A percentile compares a stretch with the other conserved stretches of the same genome.
phyloP scores from a whole-genome alignment of 2,113 vertebrate species.

The Pachycephala philippinensis region DNA sequence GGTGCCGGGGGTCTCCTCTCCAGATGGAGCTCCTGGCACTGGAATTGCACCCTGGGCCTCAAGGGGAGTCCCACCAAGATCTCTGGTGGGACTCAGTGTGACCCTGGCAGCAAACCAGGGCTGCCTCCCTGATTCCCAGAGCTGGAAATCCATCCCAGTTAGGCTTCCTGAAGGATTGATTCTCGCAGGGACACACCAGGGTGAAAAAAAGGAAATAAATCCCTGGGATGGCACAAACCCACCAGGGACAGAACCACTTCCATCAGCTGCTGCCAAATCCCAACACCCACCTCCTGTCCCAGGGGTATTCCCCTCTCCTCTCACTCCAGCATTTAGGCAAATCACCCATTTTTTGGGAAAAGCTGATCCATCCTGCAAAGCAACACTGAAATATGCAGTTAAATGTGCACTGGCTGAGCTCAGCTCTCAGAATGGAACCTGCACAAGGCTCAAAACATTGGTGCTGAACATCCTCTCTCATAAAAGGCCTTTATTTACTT shows the following conservation, averaged over 20 bases:
- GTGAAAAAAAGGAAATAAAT: neutral
- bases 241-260: neutral
- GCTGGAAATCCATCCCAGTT: neutral
- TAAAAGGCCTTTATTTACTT: neutral
- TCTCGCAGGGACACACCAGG: neutral
- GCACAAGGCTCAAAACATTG: neutral
- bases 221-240: neutral
- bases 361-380: neutral
- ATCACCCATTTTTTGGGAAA: neutral
- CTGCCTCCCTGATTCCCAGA: neutral
- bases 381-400: accelerated
- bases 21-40: accelerated
- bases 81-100: accelerated
- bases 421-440: neutral
- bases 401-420: neutral
- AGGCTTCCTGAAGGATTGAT: neutral
- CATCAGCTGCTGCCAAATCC: neutral
- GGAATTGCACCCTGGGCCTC: neutral
- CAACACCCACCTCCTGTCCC: neutral
- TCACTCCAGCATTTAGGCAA: neutral
- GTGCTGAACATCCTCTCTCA: neutral
- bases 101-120: neutral
- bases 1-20: neutral
- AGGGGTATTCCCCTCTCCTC: neutral
- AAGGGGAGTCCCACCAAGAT: neutral